Conservation (phyloP, 2,113 vertebrate genomes). For the Guaruba guarouba region DNA sequence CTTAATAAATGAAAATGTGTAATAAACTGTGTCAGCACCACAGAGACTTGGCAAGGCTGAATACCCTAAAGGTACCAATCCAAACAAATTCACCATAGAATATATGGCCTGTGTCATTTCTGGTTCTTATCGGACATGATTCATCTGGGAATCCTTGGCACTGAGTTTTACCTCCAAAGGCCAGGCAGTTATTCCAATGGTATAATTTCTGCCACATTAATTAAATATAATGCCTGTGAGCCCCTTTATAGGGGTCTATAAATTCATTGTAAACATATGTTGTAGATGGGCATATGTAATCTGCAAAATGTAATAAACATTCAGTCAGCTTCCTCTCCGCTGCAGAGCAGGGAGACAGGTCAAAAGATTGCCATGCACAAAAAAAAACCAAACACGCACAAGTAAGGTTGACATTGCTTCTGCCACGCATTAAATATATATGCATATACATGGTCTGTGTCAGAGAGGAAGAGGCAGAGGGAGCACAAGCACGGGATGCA, state of each 20-base stretch:
- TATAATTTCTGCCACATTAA: slow-evolving; percentile 55
- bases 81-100: slow-evolving; percentile 56
- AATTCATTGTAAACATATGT: slow-evolving; percentile 21
- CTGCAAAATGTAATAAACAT: background rate
- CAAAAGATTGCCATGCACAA: background rate
- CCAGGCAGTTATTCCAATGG: slow-evolving; percentile 49
- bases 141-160: slow-evolving; percentile 61
- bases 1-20: slow-evolving; percentile 71
- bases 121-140: slow-evolving; percentile 54
- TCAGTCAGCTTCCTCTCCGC: background rate
- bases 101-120: slow-evolving; percentile 51
- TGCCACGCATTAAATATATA: background rate
- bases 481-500: fast-evolving
- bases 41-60: slow-evolving; percentile 60
- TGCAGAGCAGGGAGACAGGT: background rate
- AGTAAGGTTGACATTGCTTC: background rate
- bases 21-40: slow-evolving; percentile 61
- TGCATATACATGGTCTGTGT: background rate
- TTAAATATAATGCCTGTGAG: slow-evolving; percentile 48
- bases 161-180: slow-evolving; percentile 38
- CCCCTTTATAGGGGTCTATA: slow-evolving; percentile 46
- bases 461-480: background rate
- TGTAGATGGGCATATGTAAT: background rate
- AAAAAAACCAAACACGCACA: fast-evolving
- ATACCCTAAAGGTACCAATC: slow-evolving; percentile 66